Evolutionary conservation across 2,113 vertebrate species (phyloP).

Genomic region (Apistogramma diplotaenia): DNA sequence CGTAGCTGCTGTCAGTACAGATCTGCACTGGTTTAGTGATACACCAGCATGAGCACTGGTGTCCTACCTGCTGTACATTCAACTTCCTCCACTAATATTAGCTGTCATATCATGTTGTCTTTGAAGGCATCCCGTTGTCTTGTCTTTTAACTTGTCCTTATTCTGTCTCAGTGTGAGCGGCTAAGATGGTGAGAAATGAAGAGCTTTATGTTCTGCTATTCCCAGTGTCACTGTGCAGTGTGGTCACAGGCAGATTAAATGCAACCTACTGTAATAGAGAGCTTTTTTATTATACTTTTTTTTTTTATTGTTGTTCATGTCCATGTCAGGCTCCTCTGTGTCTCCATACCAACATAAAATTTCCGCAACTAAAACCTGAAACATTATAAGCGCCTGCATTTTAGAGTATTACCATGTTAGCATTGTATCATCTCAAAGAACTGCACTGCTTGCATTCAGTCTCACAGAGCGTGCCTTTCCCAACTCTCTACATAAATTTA

Average conservation of each 20-base stretch:
- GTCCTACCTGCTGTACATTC: conserved; percentile 14
- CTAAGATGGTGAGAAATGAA: not conserved
- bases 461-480: not conserved
- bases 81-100: conserved; percentile 9
- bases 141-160: conserved; percentile 29
- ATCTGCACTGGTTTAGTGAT: conserved; percentile 5
- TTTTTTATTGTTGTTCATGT: too few relatives aligned
- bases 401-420: not conserved
- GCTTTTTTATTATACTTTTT: too few relatives aligned
- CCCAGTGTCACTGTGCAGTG: not conserved
- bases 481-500: not conserved
- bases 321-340: not conserved
- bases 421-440: not conserved
- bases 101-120: conserved; percentile 11
- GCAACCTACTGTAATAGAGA: too few relatives aligned
- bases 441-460: not conserved
- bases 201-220: not conserved
- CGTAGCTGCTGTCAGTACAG: conserved; percentile 33
- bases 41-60: conserved; percentile 11
- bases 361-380: not conserved
- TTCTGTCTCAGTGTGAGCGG: conserved; percentile 42
- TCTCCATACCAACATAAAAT: not conserved
- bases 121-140: conserved; percentile 18
- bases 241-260: not conserved
- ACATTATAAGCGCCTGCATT: too few relatives aligned